Conservation (phyloP, 2,888 invertebrate genomes). For the Mycalesis mineus region DNA sequence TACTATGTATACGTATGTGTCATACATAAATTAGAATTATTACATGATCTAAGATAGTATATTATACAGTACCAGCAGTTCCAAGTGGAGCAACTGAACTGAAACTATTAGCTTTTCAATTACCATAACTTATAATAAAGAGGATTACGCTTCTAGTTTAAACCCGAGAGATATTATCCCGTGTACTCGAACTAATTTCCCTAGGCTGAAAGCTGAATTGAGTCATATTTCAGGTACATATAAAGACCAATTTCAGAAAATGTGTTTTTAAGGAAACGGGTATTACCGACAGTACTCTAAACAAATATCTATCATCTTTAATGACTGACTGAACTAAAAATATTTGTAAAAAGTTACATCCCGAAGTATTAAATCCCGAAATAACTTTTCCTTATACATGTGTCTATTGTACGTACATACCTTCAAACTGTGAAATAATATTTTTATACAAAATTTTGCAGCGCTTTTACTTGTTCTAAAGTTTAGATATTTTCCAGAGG, state of each 20-base stretch:
- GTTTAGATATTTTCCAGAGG: too few species aligned
- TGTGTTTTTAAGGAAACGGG: background rate
- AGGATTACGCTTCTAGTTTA: background rate
- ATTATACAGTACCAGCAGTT: background rate
- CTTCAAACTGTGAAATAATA: too few species aligned
- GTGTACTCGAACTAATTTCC: background rate
- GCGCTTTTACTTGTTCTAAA: too few species aligned
- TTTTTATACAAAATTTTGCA: too few species aligned
- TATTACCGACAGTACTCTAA: background rate
- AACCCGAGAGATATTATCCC: background rate
- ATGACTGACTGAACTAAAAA: background rate
- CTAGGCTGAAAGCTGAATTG: background rate
- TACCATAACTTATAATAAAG: constrained; percentile 3
- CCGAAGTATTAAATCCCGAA: background rate
- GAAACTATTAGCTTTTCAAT: constrained; percentile 2
- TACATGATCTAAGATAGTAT: too few species aligned
- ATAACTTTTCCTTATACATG: background rate
- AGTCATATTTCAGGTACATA: background rate
- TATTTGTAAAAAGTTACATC: background rate
- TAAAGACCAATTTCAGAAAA: background rate
- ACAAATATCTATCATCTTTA: background rate
- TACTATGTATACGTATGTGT: too few species aligned
- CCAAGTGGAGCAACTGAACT: background rate
- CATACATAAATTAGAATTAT: too few species aligned
- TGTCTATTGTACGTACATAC: background rate